These are phyloP conservation scores for Tenodera sinensis DNA, from an alignment of 2,888 invertebrate genomes.

Conservation along the genomic window DNA sequence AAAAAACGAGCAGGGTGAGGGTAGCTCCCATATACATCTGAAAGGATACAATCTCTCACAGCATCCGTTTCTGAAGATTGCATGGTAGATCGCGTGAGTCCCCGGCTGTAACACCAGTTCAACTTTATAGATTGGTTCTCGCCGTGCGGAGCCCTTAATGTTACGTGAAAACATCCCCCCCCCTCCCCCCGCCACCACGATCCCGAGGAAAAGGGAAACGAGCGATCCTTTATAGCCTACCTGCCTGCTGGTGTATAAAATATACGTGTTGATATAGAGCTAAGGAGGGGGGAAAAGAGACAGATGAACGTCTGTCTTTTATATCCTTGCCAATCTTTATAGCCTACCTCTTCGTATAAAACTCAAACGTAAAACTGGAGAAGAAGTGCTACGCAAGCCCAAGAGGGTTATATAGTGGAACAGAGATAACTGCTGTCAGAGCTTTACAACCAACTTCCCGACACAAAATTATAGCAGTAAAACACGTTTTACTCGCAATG, in stretches of 20 bases:
- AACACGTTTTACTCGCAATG: too few relatives aligned
- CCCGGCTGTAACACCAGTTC: not conserved
- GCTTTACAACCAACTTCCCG: too few relatives aligned
- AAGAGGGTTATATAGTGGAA: too few relatives aligned
- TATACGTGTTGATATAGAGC: too few relatives aligned
- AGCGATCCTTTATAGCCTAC: not conserved
- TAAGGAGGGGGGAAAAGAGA: too few relatives aligned
- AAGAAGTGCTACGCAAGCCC: too few relatives aligned
- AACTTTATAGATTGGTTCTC: not conserved
- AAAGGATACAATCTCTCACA: not conserved
- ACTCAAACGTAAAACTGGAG: too few relatives aligned
- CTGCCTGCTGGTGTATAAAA: not conserved
- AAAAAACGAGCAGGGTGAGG: not conserved
- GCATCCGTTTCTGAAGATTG: not conserved
- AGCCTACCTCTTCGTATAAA: not conserved
- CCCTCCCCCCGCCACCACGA: too few relatives aligned
- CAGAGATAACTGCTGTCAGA: too few relatives aligned
- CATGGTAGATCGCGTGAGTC: not conserved
- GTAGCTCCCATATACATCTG: not conserved
- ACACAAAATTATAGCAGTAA: too few relatives aligned
- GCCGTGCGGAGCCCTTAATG: not conserved
- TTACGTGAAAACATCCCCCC: not conserved
- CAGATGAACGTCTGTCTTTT: too few relatives aligned
- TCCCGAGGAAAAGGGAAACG: not conserved
- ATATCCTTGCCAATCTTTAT: not conserved